These are phyloP conservation scores for Masticophis lateralis DNA, from an alignment of 2,797 vertebrate genomes.

Conservation along the genomic window DNA sequence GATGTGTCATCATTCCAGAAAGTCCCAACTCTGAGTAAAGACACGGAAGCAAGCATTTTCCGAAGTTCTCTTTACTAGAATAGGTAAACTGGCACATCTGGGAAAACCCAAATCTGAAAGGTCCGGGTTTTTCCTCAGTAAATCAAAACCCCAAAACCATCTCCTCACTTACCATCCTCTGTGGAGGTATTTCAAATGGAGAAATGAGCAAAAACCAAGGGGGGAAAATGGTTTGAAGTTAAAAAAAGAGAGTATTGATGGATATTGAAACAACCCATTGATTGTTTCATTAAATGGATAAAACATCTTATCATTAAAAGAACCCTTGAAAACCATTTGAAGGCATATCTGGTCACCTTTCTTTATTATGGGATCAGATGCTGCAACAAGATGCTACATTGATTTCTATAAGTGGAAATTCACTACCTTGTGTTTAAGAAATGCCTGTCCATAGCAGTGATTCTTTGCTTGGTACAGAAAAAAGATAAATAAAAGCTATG, in stretches of 20 bases:
- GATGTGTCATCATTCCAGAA: background rate
- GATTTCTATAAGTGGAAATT: constrained; percentile 41
- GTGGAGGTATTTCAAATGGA: background rate
- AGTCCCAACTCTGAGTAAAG: no score
- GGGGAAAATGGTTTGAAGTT: background rate
- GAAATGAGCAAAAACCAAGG: background rate
- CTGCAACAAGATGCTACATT: constrained; percentile 12
- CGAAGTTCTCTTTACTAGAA: no score
- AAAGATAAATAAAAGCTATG: constrained; percentile 24
- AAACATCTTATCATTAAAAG: background rate
- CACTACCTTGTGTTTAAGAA: constrained; percentile 24
- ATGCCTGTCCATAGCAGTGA: background rate
- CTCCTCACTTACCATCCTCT: background rate
- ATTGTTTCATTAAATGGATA: constrained; percentile 12
- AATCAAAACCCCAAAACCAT: no score
- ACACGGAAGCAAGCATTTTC: no score
- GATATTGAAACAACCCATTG: background rate
- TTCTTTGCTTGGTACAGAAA: constrained; percentile 31
- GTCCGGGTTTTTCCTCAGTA: no score
- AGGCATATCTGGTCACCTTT: background rate
- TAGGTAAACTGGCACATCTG: no score
- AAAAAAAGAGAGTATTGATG: background rate
- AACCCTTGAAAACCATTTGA: constrained; percentile 2
- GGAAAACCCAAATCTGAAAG: no score
- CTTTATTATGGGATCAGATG: constrained; percentile 13